Percentiles rank a stretch among this genome's conserved stretches.
These are phyloP conservation scores for Philopotamus ludificatus DNA, from an alignment of 1,140 invertebrate species.

Conservation along the genomic window DNA sequence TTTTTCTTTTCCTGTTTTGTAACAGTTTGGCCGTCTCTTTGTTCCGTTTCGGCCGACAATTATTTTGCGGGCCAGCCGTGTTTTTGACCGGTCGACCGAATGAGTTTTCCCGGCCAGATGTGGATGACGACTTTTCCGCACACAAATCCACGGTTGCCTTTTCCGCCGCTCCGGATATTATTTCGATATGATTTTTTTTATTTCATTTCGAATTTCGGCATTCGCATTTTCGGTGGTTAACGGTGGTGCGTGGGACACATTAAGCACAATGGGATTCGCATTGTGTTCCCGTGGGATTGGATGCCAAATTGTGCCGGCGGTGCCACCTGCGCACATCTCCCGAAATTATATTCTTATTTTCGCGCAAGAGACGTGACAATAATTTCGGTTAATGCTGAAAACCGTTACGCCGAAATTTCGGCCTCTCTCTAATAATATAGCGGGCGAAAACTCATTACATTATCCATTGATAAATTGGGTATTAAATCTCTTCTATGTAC, in stretches of 20 bases:
- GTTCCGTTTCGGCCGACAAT: not conserved
- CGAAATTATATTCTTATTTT: conserved; percentile 5
- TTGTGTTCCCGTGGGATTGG: conserved; percentile 2
- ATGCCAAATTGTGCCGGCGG: not conserved
- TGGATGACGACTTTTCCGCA: not conserved
- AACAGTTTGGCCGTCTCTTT: not conserved
- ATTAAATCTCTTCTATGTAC: no score
- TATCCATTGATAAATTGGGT: not conserved
- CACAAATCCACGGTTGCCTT: not conserved
- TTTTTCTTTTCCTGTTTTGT: not conserved
- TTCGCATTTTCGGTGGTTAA: no score
- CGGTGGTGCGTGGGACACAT: not conserved
- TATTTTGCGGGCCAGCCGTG: not conserved
- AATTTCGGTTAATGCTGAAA: not conserved
- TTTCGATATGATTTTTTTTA: not conserved
- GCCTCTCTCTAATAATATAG: not conserved
- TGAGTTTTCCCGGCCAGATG: conserved; percentile 5
- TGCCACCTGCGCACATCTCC: not conserved
- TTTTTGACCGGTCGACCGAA: conserved; percentile 1
- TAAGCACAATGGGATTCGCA: conserved; percentile 6
- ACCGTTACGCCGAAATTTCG: not conserved
- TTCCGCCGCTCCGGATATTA: not conserved
- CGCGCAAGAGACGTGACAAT: not conserved
- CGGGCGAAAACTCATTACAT: not conserved
- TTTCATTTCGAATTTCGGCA: not conserved